These are phyloP conservation scores for Drosophila paulistorum DNA, from an alignment of 1,140 invertebrate species.

Conservation along the genomic window DNA sequence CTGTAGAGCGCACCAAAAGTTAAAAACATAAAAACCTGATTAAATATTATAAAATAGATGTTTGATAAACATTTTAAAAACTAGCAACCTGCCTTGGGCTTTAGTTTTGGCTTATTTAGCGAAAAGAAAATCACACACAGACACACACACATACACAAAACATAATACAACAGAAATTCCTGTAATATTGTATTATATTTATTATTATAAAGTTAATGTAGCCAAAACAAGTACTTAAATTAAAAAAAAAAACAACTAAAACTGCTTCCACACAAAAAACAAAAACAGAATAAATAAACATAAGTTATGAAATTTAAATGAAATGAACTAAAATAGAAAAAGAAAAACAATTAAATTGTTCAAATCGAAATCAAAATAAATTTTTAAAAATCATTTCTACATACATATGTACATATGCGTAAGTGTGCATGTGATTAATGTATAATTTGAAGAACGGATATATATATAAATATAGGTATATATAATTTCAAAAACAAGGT, in stretches of 20 bases:
- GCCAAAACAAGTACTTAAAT: conserved; percentile 8
- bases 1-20: conserved; percentile 69
- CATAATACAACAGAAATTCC: background rate
- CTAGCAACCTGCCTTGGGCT: conserved; percentile 49
- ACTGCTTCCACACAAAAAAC: conserved; percentile 62
- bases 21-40: conserved; percentile 21
- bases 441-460: conserved; percentile 18
- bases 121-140: conserved; percentile 27
- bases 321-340: conserved; percentile 1
- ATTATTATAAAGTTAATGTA: conserved; percentile 35
- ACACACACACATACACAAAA: background rate
- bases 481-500: conserved; percentile 28
- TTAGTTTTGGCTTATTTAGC: conserved; percentile 51
- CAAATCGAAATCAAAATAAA: conserved; percentile 54
- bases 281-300: conserved; percentile 1
- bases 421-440: conserved; percentile 26
- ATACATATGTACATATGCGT: conserved; percentile 22
- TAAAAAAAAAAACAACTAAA: conserved; percentile 24
- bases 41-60: conserved; percentile 33
- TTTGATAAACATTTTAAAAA: conserved; percentile 68
- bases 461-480: background rate
- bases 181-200: background rate
- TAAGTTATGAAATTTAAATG: conserved; percentile 13
- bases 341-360: conserved; percentile 66
- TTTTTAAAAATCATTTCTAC: conserved; percentile 30